Conservation (phyloP, 2,888 invertebrate genomes). For the Ceraclea dissimilis region DNA sequence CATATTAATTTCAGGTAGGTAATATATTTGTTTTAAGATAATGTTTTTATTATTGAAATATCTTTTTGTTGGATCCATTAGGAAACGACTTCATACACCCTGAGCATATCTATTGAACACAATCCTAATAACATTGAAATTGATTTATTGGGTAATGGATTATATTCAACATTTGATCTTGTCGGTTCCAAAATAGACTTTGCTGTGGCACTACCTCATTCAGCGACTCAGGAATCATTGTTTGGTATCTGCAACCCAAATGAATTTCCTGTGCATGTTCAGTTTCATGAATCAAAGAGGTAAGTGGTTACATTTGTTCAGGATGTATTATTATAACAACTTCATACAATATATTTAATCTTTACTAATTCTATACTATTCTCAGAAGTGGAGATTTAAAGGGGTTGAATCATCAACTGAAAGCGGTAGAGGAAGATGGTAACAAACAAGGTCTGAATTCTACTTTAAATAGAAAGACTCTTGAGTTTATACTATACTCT, state of each 20-base stretch:
- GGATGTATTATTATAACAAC: too few species aligned
- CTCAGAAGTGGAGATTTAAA: background rate
- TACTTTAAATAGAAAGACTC: too few species aligned
- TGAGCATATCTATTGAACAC: background rate
- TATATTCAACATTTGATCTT: conserved; percentile 7
- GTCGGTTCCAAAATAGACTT: conserved; percentile 12
- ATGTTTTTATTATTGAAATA: too few species aligned
- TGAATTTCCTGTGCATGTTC: conserved; percentile 5
- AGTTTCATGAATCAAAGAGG: conserved; percentile 6
- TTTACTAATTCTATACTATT: background rate
- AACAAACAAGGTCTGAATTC: background rate
- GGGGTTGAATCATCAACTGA: background rate
- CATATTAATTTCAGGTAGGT: too few species aligned
- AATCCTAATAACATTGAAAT: background rate
- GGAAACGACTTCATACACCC: too few species aligned
- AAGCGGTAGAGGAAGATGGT: background rate
- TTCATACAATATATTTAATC: background rate
- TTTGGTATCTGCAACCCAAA: conserved; percentile 17
- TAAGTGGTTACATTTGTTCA: background rate
- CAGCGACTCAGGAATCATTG: background rate
- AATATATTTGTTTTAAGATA: background rate
- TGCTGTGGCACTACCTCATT: conserved; percentile 2
- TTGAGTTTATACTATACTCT: too few species aligned
- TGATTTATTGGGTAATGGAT: conserved; percentile 4
- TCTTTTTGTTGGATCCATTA: too few species aligned